Conservation (phyloP, 1,140 invertebrate genomes). For the Nixonia krombeini region DNA sequence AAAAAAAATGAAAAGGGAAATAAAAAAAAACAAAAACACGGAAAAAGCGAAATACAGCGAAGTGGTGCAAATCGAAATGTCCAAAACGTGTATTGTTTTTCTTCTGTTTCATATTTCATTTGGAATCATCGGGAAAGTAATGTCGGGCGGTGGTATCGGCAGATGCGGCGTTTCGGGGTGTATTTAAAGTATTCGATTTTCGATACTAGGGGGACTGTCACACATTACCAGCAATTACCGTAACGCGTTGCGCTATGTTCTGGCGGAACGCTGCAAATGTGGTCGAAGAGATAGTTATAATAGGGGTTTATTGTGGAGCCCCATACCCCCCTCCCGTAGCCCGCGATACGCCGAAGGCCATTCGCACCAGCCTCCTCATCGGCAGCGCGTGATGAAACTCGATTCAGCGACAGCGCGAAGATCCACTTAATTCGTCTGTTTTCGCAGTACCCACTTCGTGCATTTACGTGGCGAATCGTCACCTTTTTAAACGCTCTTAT, state of each 20-base stretch:
- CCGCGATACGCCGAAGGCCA: conserved; percentile 9
- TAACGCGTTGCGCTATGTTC: conserved; percentile 60
- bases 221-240: conserved; percentile 68
- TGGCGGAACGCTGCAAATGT: conserved; percentile 45
- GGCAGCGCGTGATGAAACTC: conserved; percentile 4
- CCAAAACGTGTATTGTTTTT: conserved; percentile 1
- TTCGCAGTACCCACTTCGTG: conserved; percentile 15
- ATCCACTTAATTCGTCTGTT: conserved; percentile 31
- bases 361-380: conserved; percentile 8
- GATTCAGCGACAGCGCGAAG: conserved; percentile 20
- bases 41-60: conserved; percentile 2
- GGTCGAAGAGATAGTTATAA: conserved; percentile 17
- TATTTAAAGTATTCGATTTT: too few species aligned
- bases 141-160: too few species aligned
- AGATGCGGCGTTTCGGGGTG: too few species aligned
- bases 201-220: conserved; percentile 45
- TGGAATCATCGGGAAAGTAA: background rate
- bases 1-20: background rate
- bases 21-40: too few species aligned
- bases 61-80: conserved; percentile 6
- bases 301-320: conserved; percentile 34
- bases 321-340: conserved; percentile 7
- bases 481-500: conserved; percentile 10
- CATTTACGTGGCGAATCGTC: conserved; percentile 27
- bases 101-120: background rate